A percentile compares a stretch with the other conserved stretches of the same genome.
Conservation (phyloP, 35 echinoderm and acorn worm genomes). For the Eucidaris tribuloides region DNA sequence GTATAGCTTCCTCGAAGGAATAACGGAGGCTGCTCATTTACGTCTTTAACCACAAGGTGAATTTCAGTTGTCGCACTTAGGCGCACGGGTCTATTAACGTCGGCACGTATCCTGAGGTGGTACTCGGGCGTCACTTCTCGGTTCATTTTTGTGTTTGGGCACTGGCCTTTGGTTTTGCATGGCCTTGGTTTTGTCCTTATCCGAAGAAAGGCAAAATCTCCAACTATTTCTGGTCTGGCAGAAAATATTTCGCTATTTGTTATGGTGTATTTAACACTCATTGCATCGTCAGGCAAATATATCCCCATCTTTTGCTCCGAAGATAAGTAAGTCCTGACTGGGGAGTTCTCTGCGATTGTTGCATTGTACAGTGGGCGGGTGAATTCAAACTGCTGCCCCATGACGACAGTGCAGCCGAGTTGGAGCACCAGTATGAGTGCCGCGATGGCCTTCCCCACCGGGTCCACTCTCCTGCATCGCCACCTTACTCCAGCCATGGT, state of each 20-base stretch:
- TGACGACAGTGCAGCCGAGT: background rate
- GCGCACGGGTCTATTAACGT: background rate
- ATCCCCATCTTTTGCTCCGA: constrained; percentile 95
- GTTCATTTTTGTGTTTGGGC: constrained; percentile 57
- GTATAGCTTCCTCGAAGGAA: constrained; percentile 56
- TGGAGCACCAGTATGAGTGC: constrained; percentile 16
- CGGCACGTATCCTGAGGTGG: constrained; percentile 35
- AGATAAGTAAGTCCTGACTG: constrained; percentile 73
- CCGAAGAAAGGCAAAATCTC: constrained; percentile 89
- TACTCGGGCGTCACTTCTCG: constrained; percentile 69
- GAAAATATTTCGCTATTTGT: constrained; percentile 32
- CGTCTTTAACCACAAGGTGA: constrained; percentile 56
- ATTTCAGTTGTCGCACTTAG: constrained; percentile 20
- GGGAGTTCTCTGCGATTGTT: constrained; percentile 82
- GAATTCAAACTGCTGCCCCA: constrained; percentile 68
- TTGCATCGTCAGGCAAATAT: constrained; percentile 43
- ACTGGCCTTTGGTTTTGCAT: constrained; percentile 51
- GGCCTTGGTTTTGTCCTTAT: constrained; percentile 76
- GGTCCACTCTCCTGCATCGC: background rate
- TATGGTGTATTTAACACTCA: constrained; percentile 28
- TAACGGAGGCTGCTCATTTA: constrained; percentile 84
- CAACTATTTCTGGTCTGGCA: constrained; percentile 50
- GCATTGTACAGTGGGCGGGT: constrained; percentile 81
- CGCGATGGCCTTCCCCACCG: background rate
- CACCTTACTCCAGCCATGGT: constrained; percentile 7